Base-by-base conservation (phyloP, 2,113 vertebrate genomes). In the Gymnorhina tibicen region DNA sequence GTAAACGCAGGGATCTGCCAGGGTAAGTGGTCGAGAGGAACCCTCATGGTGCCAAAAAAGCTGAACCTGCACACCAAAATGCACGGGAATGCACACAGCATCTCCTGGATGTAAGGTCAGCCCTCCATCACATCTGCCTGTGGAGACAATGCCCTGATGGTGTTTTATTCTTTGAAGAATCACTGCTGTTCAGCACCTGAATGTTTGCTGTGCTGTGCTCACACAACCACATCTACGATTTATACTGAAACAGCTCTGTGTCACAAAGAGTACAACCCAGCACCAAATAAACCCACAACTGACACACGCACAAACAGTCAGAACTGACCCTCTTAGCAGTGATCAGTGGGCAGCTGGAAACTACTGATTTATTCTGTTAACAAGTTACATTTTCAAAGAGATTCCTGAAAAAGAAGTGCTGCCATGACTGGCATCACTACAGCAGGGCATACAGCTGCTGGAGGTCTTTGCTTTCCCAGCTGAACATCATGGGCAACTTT, bases 391-490 rank as follows among this genome's bases (percentile, higher is more conserved):
- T 93, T 95, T 82, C 83, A 75, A 91, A 93, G 87, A 27, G 33
- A 95, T 63, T 78, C 56, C 87, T 79, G 91, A 88, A 7, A 63
- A 88, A 90, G 3, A 9, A 96, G 91, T 69, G 70, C 90, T 95
- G 92, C 68, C 83, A 53, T 8, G 19, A 83, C 89, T 74, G 74
- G 95, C 95, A 97, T 93, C 84, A 49, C 92, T 44, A 46, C 80
- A 91, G 91, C 81, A 66, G 78, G 85, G 81, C 80, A 78, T 13
- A 58, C 0, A 12, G 92, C 77, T 78, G 87, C 77, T 49, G 55
- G 62, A 89, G 87, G 52, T 85, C 92, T 91, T 64, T 72, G 69
- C 84, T 77, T 90, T 84, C 23, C 1, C 64, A 67, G 1, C 16
- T 4, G 27, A 62, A 32, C 7, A 6, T 32, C 32, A 0, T 1